Evolutionary conservation across 2,888 invertebrate genomes (phyloP), one percentile per base, ranked within the genome.

Genomic region (Drosophila recens): DNA sequence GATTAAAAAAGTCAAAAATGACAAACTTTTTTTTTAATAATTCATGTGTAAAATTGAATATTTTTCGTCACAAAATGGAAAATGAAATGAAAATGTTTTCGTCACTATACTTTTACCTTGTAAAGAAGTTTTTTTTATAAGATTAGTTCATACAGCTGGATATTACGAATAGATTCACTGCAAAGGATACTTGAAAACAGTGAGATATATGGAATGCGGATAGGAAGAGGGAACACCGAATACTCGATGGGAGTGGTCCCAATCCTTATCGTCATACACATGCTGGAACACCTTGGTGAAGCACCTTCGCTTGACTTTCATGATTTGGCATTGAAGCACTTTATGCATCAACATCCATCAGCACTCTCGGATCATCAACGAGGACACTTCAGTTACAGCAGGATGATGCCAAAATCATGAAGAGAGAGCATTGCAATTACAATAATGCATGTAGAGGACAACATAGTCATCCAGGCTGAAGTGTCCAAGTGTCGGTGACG

Each of bases 321-420:
- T 80, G 80, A 76, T 66, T 80, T 69, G 68, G 67, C 73, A 69
- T 57, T 59, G 40, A 61, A 67, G 77, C 64, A 69, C 73, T 80
- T 76, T 80, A 78, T 78, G 77, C 78, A 72, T 78, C 76, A 74
- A 70, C 79, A 75, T 79, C 79, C 66, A 79, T 77, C 75, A 79
- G 74, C 71, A 61, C 64, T 51, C 63, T 59, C 49, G 66, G 67
- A 79, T 76, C 70, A 76, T 76, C 79, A 74, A 66, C 75, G 56
- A 79, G 79, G 62, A 70, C 61, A 67, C 75, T 75, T 67, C 67
- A 75, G 38, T 38, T 3, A 36, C 61, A 61, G 9, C 56, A 38
- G 36, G 62, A 23, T 43, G 9, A 42, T 51, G 56, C 20, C 48
- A 51, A 73, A 56, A 62, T 40, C 59, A 65, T 30, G 63, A 30